Conservation (phyloP, 2,797 vertebrate genomes). For the Crocodylus rhombifer region DNA sequence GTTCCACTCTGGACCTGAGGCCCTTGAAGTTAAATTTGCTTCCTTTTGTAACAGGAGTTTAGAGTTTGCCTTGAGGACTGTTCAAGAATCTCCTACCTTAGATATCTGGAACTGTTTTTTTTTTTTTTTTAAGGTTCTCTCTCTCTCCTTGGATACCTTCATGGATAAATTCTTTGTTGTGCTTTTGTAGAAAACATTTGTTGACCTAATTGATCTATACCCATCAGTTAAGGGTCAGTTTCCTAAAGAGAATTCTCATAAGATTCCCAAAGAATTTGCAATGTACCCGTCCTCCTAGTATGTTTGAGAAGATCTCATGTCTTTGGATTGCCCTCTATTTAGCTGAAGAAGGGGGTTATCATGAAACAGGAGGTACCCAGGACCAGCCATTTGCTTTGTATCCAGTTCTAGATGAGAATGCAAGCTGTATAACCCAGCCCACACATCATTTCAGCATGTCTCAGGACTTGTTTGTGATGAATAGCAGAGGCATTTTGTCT, state of each 20-base stretch:
- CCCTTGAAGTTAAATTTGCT: not conserved
- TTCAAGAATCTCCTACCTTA: not conserved
- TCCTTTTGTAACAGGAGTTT: not conserved
- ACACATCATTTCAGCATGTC: not conserved
- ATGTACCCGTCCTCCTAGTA: not conserved
- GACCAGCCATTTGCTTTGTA: not conserved
- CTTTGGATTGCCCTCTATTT: not conserved
- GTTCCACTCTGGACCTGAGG: slow-evolving; percentile 16
- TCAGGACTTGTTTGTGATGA: not conserved
- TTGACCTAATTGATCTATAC: not conserved
- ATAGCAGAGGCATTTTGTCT: not conserved
- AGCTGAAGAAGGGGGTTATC: not conserved
- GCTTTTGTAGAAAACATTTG: not conserved
- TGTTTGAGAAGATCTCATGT: not conserved
- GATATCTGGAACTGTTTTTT: not conserved
- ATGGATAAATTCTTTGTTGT: not conserved
- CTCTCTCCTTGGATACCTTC: not conserved
- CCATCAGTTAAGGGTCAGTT: not conserved
- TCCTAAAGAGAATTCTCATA: not conserved
- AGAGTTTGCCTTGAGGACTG: not conserved
- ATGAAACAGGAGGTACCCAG: not conserved
- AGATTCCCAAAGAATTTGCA: not conserved
- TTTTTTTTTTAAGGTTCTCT: too few species aligned
- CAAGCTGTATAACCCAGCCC: not conserved
- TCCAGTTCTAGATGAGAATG: not conserved